Percentiles rank a stretch among this genome's conserved stretches.
phyloP scores from a whole-genome alignment of 2,888 invertebrate genomes.

The Thecocarcelia acutangulata region DNA sequence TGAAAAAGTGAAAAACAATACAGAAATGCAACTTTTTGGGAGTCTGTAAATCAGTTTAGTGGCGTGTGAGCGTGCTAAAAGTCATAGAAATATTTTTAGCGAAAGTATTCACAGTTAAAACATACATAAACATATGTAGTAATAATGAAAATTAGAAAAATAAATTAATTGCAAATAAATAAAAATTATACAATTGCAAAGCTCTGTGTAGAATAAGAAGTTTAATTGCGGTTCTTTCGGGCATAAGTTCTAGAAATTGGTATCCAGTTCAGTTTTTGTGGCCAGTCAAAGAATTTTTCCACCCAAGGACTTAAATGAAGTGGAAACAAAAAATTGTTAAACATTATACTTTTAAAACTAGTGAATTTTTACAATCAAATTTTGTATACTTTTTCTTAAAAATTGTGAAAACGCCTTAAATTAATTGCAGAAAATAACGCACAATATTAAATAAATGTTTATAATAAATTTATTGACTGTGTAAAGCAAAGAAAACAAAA shows the following conservation, averaged over 20 bases:
- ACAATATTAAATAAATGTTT: slow-evolving; percentile 41
- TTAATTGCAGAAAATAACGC: slow-evolving; percentile 14
- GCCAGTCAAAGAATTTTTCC: not conserved
- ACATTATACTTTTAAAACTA: not conserved
- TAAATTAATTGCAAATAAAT: no score
- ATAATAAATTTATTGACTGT: not conserved
- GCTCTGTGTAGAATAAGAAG: no score
- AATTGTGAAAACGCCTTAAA: slow-evolving; percentile 30
- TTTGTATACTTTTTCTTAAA: not conserved
- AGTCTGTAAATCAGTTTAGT: slow-evolving; percentile 67
- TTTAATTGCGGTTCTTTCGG: no score
- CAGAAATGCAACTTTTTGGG: slow-evolving; percentile 15
- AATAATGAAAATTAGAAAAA: no score
- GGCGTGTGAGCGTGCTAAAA: slow-evolving; percentile 65
- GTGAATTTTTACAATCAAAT: not conserved
- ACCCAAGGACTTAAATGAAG: slow-evolving; percentile 49
- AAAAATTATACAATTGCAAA: no score
- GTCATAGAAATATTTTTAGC: slow-evolving; percentile 45
- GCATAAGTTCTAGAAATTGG: no score
- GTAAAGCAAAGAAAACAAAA: not conserved
- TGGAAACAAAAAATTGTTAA: not conserved
- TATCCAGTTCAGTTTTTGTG: no score
- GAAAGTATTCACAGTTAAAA: slow-evolving; percentile 9
- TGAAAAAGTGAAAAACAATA: slow-evolving; percentile 8
- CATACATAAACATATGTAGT: not conserved